Evolutionary conservation across 1,140 invertebrate species (phyloP), one percentile per base, ranked within the genome.

Genomic region (Papilio aristodemus): DNA sequence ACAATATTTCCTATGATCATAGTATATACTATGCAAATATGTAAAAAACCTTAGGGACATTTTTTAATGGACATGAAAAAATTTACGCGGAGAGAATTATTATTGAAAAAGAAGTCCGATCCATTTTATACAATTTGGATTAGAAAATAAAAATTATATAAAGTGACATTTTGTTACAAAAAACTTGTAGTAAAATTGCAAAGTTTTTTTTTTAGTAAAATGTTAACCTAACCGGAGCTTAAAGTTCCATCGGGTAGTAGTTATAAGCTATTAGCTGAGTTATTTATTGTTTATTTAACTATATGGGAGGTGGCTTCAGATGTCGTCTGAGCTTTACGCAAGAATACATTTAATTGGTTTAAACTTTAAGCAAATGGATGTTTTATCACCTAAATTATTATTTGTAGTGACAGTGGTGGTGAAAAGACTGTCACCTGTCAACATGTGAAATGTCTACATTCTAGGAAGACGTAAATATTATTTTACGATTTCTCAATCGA

Each of bases 161-260:
- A 54, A 54, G 4, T 13, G 19, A n/a, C n/a, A n/a, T n/a, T n/a
- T n/a, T n/a, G n/a, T 25, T 46, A 8, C 1, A 50, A 17, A 50
- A 3, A 32, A 32, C 6, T 32, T 6, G n/a, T 3, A 14, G 25
- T 58, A 14, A 14, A n/a, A n/a, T n/a, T n/a, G n/a, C n/a, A n/a
- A 9, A 36, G 25, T 36, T 5, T 8, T 8, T 14, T 14, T 32
- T 9, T 14, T 17, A 11, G 14, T 36, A 41, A 17, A 25, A 19
- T 25, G 11, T 54, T 54, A 14, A 14, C 13, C 36, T 25, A 25
- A 32, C 27, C 13, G 59, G 59, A 62, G 32, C 36, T 39, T 19
- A 62, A 62, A 62, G 59, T 38, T 62, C 59, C 14, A 38, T 62
- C 36, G 36, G 14, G 59, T 62, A 38, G 14, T 27, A 58, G 36